Evolutionary conservation across 2,113 vertebrate genomes (phyloP).

Genomic region (Cynopterus brachyotis): DNA sequence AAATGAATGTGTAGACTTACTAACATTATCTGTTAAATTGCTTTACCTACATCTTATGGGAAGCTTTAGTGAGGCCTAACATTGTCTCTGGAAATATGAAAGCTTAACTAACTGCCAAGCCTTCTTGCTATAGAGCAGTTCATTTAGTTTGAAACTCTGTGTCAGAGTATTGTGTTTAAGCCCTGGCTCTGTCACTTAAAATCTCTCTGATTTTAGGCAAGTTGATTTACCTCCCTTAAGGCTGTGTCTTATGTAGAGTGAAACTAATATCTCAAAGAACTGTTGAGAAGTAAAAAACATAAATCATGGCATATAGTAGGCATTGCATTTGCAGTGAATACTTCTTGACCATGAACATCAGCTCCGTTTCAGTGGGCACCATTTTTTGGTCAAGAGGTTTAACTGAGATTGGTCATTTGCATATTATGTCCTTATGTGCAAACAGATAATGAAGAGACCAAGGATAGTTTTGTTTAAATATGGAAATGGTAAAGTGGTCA

Average conservation of each 20-base stretch:
- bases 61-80: not conserved
- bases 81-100: constrained; percentile 28
- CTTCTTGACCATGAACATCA: not conserved
- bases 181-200: not conserved
- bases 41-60: not conserved
- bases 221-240: not conserved
- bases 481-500: constrained; percentile 12
- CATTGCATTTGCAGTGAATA: not conserved
- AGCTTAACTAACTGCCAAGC: not conserved
- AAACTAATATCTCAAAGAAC: not conserved
- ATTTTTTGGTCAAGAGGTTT: not conserved
- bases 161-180: not conserved
- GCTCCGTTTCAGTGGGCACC: not conserved
- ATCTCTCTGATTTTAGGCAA: not conserved
- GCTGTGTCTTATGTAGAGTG: not conserved
- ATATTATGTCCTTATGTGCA: not conserved
- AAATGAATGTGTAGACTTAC: constrained; percentile 27
- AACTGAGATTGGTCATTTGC: not conserved
- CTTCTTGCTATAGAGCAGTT: not conserved
- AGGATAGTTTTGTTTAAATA: not conserved
- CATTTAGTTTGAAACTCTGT: not conserved
- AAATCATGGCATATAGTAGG: not conserved
- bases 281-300: not conserved
- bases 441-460: not conserved
- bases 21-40: constrained; percentile 31